Conservation (phyloP, 2,797 vertebrate species). For the Enoplosus armatus region DNA sequence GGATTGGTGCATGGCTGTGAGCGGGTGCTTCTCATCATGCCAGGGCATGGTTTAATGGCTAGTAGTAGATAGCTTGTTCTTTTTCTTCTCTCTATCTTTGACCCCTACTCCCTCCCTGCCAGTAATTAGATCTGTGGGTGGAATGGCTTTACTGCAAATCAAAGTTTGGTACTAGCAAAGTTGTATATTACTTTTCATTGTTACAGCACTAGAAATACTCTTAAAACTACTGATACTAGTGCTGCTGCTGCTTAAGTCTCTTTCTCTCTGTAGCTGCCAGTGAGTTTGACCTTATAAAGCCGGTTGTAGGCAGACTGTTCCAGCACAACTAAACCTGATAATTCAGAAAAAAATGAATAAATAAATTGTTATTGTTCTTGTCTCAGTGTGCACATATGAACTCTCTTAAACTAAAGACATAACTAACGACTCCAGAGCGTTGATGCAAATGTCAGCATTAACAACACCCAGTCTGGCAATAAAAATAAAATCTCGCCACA, state of each 20-base stretch:
- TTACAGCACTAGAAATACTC: neutral
- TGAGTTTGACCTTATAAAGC: slow-evolving; percentile 33
- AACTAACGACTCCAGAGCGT: slow-evolving; percentile 1
- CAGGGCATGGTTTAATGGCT: slow-evolving; percentile 14
- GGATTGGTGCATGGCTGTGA: slow-evolving; percentile 23
- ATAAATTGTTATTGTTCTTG: neutral
- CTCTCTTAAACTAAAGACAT: neutral
- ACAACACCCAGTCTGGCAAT: slow-evolving; percentile 3
- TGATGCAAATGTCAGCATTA: slow-evolving; percentile 38
- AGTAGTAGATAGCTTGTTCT: slow-evolving; percentile 11
- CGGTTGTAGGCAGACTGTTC: slow-evolving; percentile 2
- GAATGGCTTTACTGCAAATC: slow-evolving; percentile 16
- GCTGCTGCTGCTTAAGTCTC: neutral
- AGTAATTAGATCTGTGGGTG: slow-evolving; percentile 35
- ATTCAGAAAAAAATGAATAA: neutral
- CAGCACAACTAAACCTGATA: neutral
- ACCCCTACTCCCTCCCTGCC: slow-evolving; percentile 5
- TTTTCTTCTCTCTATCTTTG: slow-evolving; percentile 1
- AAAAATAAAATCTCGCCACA: neutral
- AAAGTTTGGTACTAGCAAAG: neutral
- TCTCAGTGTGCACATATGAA: neutral
- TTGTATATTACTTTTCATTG: neutral
- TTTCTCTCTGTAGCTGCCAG: neutral
- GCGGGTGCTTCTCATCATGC: slow-evolving; percentile 32
- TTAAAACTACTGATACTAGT: neutral